Evolutionary conservation across 2,888 invertebrate species (phyloP).

Genomic region (Andrena camellia): DNA sequence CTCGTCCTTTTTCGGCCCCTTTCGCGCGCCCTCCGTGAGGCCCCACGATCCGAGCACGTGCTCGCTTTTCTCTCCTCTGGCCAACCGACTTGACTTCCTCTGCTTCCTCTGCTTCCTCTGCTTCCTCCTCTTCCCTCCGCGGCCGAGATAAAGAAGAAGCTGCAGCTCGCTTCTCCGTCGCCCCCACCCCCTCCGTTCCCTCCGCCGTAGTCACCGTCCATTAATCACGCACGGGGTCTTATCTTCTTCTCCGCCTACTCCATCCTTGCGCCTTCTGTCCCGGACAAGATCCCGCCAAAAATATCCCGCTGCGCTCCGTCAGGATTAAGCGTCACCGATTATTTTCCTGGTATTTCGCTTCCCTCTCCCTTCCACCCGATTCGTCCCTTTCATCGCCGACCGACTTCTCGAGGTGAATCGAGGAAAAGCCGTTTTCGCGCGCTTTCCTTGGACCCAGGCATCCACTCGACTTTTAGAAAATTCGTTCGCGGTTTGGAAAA

Average conservation of each 20-base stretch:
- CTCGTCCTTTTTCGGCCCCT: constrained; percentile 38
- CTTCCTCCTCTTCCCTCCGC: constrained; percentile 14
- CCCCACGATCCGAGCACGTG: constrained; percentile 61
- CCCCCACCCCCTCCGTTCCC: constrained; percentile 7
- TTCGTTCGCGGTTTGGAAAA: too few species aligned
- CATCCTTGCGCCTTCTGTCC: constrained; percentile 56
- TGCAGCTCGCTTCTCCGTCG: constrained; percentile 20
- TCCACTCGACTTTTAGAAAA: not conserved
- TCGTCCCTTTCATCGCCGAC: not conserved
- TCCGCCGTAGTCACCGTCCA: constrained; percentile 66
- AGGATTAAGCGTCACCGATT: constrained; percentile 54
- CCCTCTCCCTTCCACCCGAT: not conserved
- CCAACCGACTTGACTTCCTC: not conserved
- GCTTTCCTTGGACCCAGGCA: not conserved
- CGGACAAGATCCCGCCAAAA: constrained; percentile 63
- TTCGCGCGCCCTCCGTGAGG: constrained; percentile 42
- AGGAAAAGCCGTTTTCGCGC: not conserved
- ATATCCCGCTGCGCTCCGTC: constrained; percentile 65
- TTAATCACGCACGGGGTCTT: constrained; percentile 76
- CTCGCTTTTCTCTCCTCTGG: constrained; percentile 10
- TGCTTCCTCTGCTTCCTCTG: not conserved
- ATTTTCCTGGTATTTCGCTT: constrained; percentile 14
- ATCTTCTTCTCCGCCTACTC: constrained; percentile 72
- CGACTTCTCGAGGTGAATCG: not conserved
- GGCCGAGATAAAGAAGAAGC: not conserved